Evolutionary conservation across 2,888 invertebrate species (phyloP), one percentile per base, ranked within the genome.

Genomic region (Zootermopsis nevadensis): DNA sequence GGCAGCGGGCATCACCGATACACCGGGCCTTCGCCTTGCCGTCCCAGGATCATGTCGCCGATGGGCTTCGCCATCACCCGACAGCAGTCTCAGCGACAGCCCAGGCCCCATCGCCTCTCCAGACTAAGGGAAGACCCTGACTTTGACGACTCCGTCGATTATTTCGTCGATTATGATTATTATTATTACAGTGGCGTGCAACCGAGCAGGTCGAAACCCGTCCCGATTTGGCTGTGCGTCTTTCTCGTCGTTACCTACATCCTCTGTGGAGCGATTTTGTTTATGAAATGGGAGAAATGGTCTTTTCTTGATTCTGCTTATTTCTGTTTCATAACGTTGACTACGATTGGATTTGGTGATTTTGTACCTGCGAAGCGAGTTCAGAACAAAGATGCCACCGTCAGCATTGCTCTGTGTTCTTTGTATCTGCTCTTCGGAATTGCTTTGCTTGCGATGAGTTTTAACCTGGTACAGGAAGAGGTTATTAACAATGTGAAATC

Each of bases 391-490:
- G 89, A 89, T 24, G 90, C 91, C 0, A 90, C 91, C 86, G 89
- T 93, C 86, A 94, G 94, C 86, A 93, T 98, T 85, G 97, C 97
- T 0, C 92, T 98, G 82, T 98, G 97, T 88, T 97, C 97, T 0
- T 90, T 98, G 83, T 99, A 99, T 90, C 91, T 99, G 85, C 92
- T 99, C 72, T 98, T 98, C 89, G 98, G 98, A 12, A 98, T 98
- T 88, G 97, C 98, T 0, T 90, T 98, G 76, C 90, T 98, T 86
- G 98, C 98, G 42, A 99, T 98, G 98, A 97, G 97, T 87, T 98
- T 98, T 90, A 98, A 98, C 91, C 91, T 98, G 88, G 98, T 98
- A 74, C 98, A 98, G 89, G 97, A 97, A 88, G 97, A 98, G 89
- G 97, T 98, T 19, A 96, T 97, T 85, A 95, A 94, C 84, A 96